Evolutionary conservation across 2,797 vertebrate genomes (phyloP), one percentile per base, ranked within the genome.

Genomic region (Tokudaia tokunoshimensis): DNA sequence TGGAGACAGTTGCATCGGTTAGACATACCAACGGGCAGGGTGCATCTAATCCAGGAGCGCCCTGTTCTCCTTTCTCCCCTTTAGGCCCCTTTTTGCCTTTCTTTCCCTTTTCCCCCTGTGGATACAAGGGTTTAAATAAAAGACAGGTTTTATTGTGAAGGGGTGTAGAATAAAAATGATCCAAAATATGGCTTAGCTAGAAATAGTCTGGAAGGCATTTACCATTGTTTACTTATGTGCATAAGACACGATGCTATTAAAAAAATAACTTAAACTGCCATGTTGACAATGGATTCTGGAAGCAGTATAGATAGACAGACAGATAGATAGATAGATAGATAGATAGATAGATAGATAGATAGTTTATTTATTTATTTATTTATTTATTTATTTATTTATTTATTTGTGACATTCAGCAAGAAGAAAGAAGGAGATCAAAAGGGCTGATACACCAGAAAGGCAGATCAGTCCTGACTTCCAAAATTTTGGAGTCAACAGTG

Each of bases 31-130:
- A 99, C 98, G 99, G 99, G 99, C 99, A 99, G 98, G 99, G 99
- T 99, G 99, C 99, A 99, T 99, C 99, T 99, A 99, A 99, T 99
- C 99, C 99, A 98, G 99, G 99, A 98, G 99, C 99, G 99, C 99
- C 99, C 99, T 99, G 99, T 99, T 99, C 99, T 99, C 99, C 99
- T 99, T 99, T 99, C 99, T 99, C 99, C 99, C 99, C 99, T 99
- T 99, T 99, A 99, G 99, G 99, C 99, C 99, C 99, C 98, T 99
- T 99, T 99, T 99, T 99, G 99, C 99, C 99, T 99, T 99, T 99
- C 99, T 99, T 99, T 99, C 99, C 99, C 99, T 99, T 99, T 99
- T 99, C 99, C 99, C 99, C 99, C 99, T 99, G 99, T 98, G 99
- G 97, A 99, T 99, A 99, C 99, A 99, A 99, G 61, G 98, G 98